A percentile compares a stretch with the other conserved stretches of the same genome.
Conservation (phyloP, 2,888 invertebrate species). For the Elmis aenea region DNA sequence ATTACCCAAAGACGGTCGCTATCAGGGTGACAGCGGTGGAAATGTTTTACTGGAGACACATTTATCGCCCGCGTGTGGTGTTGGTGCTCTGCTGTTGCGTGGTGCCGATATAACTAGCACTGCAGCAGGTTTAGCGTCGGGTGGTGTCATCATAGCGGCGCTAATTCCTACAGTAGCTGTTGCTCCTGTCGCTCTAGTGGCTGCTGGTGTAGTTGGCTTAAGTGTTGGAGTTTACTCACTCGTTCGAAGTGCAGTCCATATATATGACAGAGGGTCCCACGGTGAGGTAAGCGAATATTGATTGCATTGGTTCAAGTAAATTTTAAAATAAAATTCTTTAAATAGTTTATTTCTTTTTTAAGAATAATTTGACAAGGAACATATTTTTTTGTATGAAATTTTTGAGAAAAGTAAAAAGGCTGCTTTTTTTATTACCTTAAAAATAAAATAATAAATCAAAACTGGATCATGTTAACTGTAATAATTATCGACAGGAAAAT, state of each 20-base stretch:
- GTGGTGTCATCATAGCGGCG: conserved; percentile 52
- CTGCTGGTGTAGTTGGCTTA: conserved; percentile 35
- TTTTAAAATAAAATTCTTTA: too few relatives aligned
- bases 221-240: conserved; percentile 50
- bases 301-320: conserved; percentile 2
- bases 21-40: conserved; percentile 33
- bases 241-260: conserved; percentile 48
- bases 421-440: too few relatives aligned
- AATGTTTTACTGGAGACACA: conserved; percentile 32
- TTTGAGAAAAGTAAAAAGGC: too few relatives aligned
- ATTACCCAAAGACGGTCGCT: conserved; percentile 51
- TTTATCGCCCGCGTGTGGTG: conserved; percentile 36
- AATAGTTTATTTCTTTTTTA: too few relatives aligned
- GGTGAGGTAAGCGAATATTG: conserved; percentile 46
- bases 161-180: conserved; percentile 50
- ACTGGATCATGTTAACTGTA: too few relatives aligned
- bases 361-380: too few relatives aligned
- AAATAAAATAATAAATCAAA: too few relatives aligned
- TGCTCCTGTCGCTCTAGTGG: conserved; percentile 48
- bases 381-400: too few relatives aligned
- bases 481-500: too few relatives aligned
- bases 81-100: conserved; percentile 29
- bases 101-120: conserved; percentile 33
- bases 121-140: conserved; percentile 41
- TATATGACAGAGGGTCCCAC: conserved; percentile 50